These are phyloP conservation scores for Sebastes minor DNA, from an alignment of 2,797 vertebrate genomes.

Conservation along the genomic window DNA sequence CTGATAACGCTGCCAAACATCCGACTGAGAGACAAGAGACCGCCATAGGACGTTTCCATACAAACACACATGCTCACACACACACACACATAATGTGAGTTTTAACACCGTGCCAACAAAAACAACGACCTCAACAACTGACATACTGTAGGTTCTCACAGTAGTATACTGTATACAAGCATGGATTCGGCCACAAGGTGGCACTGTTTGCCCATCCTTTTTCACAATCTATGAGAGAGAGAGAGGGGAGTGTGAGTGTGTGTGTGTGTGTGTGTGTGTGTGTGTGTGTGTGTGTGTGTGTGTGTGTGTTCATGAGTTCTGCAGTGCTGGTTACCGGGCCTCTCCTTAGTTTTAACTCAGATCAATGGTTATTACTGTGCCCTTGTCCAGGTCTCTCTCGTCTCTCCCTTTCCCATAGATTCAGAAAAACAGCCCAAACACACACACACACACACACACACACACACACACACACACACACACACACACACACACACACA, in stretches of 20 bases:
- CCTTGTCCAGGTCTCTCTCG: constrained; percentile 65
- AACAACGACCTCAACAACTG: constrained; percentile 5
- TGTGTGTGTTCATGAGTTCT: constrained; percentile 38
- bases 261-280: background rate
- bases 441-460: background rate
- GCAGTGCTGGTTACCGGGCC: constrained; percentile 66
- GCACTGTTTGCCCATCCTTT: constrained; percentile 68
- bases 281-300: background rate
- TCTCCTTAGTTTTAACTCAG: constrained; percentile 75
- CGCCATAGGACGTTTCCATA: constrained; percentile 18
- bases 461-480: background rate
- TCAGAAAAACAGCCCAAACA: constrained; percentile 4
- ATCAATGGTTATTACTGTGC: constrained; percentile 81
- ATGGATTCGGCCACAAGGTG: constrained; percentile 55
- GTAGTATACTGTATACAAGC: background rate
- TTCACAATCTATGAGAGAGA: background rate
- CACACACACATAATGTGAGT: background rate
- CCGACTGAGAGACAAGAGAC: constrained; percentile 56
- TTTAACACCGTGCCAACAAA: constrained; percentile 8
- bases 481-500: background rate
- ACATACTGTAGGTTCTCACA: constrained; percentile 4
- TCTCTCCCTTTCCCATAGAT: constrained; percentile 15
- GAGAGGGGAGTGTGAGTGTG: background rate
- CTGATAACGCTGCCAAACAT: constrained; percentile 51
- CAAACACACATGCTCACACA: constrained; percentile 9